Percentiles rank a stretch among this genome's conserved stretches.
Conservation (phyloP, 1,140 invertebrate genomes). For the Sweltsa coloradensis region DNA sequence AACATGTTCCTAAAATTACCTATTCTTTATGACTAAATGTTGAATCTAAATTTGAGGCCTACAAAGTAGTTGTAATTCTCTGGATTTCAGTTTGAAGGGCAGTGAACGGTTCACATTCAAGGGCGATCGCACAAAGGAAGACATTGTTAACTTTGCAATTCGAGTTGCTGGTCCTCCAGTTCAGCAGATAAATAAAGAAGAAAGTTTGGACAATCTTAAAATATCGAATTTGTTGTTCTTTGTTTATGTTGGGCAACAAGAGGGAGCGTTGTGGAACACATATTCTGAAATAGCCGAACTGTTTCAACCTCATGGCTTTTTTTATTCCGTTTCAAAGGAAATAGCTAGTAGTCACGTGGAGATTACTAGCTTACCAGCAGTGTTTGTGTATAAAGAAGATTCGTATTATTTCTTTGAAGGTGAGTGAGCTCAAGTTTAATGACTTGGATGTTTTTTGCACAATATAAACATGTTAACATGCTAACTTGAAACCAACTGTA, state of each 20-base stretch:
- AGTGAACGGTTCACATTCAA: slow-evolving; percentile 66
- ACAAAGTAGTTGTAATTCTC: slow-evolving; percentile 11
- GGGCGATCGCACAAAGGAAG: slow-evolving; percentile 83
- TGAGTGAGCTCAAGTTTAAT: too few species aligned
- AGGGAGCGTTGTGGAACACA: slow-evolving; percentile 64
- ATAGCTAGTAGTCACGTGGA: slow-evolving; percentile 53
- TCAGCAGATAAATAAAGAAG: slow-evolving; percentile 58
- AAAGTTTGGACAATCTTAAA: slow-evolving; percentile 65
- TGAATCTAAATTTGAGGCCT: background rate
- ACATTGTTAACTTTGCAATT: slow-evolving; percentile 86
- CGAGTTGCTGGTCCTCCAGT: slow-evolving; percentile 80
- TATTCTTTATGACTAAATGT: too few species aligned
- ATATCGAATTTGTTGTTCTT: slow-evolving; percentile 72
- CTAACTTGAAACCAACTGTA: too few species aligned
- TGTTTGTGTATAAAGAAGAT: slow-evolving; percentile 79
- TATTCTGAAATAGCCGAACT: slow-evolving; percentile 60
- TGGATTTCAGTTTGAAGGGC: slow-evolving; percentile 73
- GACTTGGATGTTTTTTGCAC: too few species aligned
- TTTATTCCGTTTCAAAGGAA: slow-evolving; percentile 61
- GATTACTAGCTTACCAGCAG: slow-evolving; percentile 46
- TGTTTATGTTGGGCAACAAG: slow-evolving; percentile 66
- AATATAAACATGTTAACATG: too few species aligned
- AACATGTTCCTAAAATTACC: too few species aligned
- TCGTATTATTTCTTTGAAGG: slow-evolving; percentile 56
- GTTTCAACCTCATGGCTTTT: slow-evolving; percentile 73